Evolutionary conservation across 2,888 invertebrate genomes (phyloP), one percentile per base, ranked within the genome.

Genomic region (Drosophila barbarae): DNA sequence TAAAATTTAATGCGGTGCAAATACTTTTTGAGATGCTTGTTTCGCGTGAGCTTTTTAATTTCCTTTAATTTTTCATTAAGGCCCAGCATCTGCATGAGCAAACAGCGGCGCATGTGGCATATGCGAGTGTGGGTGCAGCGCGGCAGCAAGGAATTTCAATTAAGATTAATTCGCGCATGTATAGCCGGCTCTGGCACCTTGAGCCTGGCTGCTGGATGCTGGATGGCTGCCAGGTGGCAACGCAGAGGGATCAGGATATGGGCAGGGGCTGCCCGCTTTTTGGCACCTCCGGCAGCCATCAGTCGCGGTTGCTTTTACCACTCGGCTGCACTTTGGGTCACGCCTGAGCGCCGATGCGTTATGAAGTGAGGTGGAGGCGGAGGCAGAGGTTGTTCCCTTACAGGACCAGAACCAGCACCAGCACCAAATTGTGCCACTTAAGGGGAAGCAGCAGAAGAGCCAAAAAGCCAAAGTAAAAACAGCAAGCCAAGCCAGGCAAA

Each of bases 111-210:
- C 78, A 78, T 64, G 66, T 67, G 74, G 71, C 60, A 68, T 58
- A 30, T 42, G 50, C n/a, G 35, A 8, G 49, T 21, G 55, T 28
- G 28, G 32, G 49, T 61, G 68, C 61, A 65, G 58, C 67, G 69
- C 66, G 54, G 64, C 73, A 66, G 75, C 77, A 70, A 74, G 82
- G 79, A 82, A 84, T 84, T 83, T 83, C 82, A 83, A 84, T 83
- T 83, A 83, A 77, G 84, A 82, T 83, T 83, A 83, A 84, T 84
- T 84, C 82, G 77, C 82, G 76, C 82, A 74, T 84, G 71, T 73
- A 74, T 71, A 66, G 71, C 71, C 65, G 63, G 34, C 53, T 41
- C 47, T 52, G 69, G 36, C 55, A 50, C 55, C 70, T 53, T 52
- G 39, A 53, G 51, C 32, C 46, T 12, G 50, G 26, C 41, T 34